Percentiles rank a stretch among this genome's conserved stretches.
These are phyloP conservation scores for Lucifuga dentata DNA, from an alignment of 2,113 vertebrate species.

Conservation along the genomic window DNA sequence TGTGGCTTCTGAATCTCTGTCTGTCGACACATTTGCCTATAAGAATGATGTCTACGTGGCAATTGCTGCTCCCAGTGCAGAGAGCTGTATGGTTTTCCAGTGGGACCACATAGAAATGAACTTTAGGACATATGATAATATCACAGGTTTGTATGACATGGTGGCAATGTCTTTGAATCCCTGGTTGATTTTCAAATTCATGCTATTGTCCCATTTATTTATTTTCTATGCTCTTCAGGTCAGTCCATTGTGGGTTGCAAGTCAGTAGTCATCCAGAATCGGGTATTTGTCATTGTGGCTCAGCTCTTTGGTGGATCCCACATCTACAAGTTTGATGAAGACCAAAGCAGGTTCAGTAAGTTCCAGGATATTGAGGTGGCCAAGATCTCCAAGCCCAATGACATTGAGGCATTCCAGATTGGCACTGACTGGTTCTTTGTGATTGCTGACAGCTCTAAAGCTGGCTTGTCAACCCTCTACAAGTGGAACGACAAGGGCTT, in stretches of 20 bases:
- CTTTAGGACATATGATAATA: slow-evolving; percentile 98
- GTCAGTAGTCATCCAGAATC: slow-evolving; percentile 92
- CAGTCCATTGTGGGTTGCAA: slow-evolving; percentile 98
- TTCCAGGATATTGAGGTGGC: slow-evolving; percentile 98
- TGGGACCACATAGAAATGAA: slow-evolving; percentile 99
- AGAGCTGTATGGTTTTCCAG: slow-evolving; percentile 97
- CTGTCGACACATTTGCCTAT: slow-evolving; percentile 93
- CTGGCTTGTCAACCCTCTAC: slow-evolving; percentile 95
- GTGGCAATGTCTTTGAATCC: no score
- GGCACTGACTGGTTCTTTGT: slow-evolving; percentile 93
- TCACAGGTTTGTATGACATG: slow-evolving; percentile 84
- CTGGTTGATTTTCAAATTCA: not conserved
- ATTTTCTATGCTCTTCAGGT: slow-evolving; percentile 77
- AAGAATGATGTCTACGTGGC: slow-evolving; percentile 97
- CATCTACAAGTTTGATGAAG: slow-evolving; percentile 97
- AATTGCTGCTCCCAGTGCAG: slow-evolving; percentile 93
- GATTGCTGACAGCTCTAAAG: slow-evolving; percentile 98
- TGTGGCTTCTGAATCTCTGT: slow-evolving; percentile 92
- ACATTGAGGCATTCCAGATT: slow-evolving; percentile 96
- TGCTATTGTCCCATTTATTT: not conserved
- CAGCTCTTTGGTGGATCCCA: slow-evolving; percentile 98
- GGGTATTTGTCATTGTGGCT: slow-evolving; percentile 97
- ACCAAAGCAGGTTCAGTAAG: slow-evolving; percentile 96
- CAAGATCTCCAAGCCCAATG: slow-evolving; percentile 97
- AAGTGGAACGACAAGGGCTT: slow-evolving; percentile 98